Base-by-base conservation (phyloP, 2,888 invertebrate species). In the Andrena trimmerana region DNA sequence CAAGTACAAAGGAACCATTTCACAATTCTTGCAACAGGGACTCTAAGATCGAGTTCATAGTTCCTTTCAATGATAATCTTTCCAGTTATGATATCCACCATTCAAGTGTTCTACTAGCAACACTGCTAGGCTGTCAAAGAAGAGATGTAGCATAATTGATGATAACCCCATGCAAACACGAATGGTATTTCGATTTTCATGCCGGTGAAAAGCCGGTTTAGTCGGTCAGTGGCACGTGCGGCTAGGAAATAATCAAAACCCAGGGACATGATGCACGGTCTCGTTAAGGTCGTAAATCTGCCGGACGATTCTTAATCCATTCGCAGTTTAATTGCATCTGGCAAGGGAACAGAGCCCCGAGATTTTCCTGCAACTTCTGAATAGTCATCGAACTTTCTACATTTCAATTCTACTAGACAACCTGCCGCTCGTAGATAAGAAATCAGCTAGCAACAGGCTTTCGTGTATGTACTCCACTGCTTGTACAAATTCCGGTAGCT, bases 191-290 rank as follows among this genome's bases (percentile, higher is more conserved):
- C 66, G 60, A 42, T 48, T 20, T 24, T 29, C 48, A 33, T 31
- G 8, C 10, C 29, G 67, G 70, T 70, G 82, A 74, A 75, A 83
- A 83, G 63, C 68, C 16, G 65, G 48, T 72, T 83, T 77, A 81
- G 75, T 71, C 72, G 83, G 82, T 82, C 71, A 82, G 83, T 76
- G 60, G 82, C 76, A 81, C 74, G 52, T 72, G 72, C 63, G 20
- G 57, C 27, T 81, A 77, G 77, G 50, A 81, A 83, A 70, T 59
- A 76, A 42, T 57, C 52, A 13, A 13, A 70, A 74, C 52, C 54
- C 48, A 31, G 59, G 20, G 27, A 2, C 10, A 27, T 66, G 81
- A 57, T 70, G 54, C 57, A 72, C 8, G 27, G 6, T 59, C 60
- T 57, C 31, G 48, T 60, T 33, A 16, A n/a, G 0, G 65, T 50